phyloP scores from a whole-genome alignment of 2,888 invertebrate species.

The Thymelicus acteon region DNA sequence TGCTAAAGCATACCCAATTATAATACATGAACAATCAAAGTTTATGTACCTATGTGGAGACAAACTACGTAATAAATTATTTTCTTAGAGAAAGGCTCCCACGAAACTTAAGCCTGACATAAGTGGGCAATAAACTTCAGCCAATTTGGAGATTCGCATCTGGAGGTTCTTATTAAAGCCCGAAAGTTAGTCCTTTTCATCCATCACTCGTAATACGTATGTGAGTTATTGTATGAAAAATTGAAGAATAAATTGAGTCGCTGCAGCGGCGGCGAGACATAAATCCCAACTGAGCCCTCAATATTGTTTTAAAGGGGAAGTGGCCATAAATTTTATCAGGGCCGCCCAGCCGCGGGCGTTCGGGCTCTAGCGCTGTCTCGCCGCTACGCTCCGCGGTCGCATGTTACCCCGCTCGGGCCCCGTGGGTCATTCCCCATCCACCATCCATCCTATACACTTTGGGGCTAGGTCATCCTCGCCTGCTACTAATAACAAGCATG shows the following conservation, averaged over 20 bases:
- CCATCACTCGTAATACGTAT: constrained; percentile 85
- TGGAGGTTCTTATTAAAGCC: constrained; percentile 85
- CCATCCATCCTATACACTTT: constrained; percentile 20
- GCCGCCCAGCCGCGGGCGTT: constrained; percentile 70
- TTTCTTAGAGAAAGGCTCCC: constrained; percentile 80
- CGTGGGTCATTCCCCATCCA: constrained; percentile 25
- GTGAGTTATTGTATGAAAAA: constrained; percentile 86
- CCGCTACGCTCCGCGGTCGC: constrained; percentile 48
- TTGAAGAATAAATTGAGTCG: constrained; percentile 86
- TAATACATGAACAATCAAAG: constrained; percentile 67
- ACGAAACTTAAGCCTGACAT: constrained; percentile 85
- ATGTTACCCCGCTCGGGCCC: constrained; percentile 42
- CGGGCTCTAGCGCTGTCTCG: constrained; percentile 49
- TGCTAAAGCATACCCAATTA: constrained; percentile 4
- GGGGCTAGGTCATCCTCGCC: constrained; percentile 8
- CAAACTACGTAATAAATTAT: constrained; percentile 83
- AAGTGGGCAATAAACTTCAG: constrained; percentile 85
- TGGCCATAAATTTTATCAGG: constrained; percentile 86
- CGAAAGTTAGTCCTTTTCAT: constrained; percentile 85
- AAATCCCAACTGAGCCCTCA: constrained; percentile 86
- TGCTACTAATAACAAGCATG: constrained; percentile 22
- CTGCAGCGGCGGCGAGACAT: constrained; percentile 85
- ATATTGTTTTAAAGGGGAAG: constrained; percentile 86
- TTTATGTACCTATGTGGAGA: constrained; percentile 66
- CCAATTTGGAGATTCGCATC: constrained; percentile 85